A percentile compares a stretch with the other conserved stretches of the same genome.
Evolutionary conservation across 2,888 invertebrate genomes (phyloP).

Genomic region (Tricholauxania praeusta): DNA sequence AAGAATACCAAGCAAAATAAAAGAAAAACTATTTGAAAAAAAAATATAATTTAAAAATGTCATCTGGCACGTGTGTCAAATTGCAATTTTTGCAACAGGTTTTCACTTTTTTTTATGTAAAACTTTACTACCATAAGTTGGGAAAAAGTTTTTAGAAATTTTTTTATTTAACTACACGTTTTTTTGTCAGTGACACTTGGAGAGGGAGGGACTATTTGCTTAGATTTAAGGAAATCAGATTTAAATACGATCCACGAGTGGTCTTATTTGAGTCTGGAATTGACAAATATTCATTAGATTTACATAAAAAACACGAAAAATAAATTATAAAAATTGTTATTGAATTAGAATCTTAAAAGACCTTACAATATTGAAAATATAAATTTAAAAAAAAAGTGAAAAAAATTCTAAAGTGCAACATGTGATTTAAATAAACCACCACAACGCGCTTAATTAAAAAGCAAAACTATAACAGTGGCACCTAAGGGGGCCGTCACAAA

Average conservation of each 20-base stretch:
- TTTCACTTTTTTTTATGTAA: constrained; percentile 16
- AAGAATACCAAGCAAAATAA: neutral
- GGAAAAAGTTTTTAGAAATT: too few relatives aligned
- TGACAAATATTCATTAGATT: too few relatives aligned
- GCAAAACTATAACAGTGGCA: neutral
- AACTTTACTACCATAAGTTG: too few relatives aligned
- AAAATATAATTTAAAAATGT: constrained; percentile 1
- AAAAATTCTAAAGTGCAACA: neutral
- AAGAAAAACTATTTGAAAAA: neutral
- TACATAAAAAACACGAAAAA: too few relatives aligned
- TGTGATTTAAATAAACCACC: constrained; percentile 6
- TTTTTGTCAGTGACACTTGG: too few relatives aligned
- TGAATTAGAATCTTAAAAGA: too few relatives aligned
- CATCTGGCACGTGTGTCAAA: constrained; percentile 21
- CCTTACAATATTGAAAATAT: neutral
- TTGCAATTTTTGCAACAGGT: constrained; percentile 28
- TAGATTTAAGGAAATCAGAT: too few relatives aligned
- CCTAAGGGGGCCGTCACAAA: neutral
- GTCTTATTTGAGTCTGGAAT: too few relatives aligned
- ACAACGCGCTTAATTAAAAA: constrained; percentile 2
- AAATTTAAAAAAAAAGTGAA: neutral
- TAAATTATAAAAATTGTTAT: too few relatives aligned
- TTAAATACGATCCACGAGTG: too few relatives aligned
- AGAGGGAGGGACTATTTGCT: too few relatives aligned
- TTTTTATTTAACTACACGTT: too few relatives aligned